Evolutionary conservation across 2,797 vertebrate genomes (phyloP), one percentile per base, ranked within the genome.

Genomic region (Decapterus maruadsi): DNA sequence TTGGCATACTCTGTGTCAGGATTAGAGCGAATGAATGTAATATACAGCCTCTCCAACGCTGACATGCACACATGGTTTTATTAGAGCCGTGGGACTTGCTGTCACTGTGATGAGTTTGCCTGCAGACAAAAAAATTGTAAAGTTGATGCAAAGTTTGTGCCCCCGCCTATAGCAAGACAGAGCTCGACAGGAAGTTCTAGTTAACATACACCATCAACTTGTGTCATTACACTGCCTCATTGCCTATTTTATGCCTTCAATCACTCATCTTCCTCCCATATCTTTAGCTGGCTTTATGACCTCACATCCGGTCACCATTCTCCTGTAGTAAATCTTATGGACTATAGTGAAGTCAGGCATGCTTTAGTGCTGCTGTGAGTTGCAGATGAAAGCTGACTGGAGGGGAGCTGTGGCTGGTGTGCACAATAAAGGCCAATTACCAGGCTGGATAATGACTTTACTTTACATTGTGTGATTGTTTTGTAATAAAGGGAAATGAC

Each of bases 51-150:
- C 68, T 75, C 68, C 14, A 26, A 73, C 11, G 31, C 72, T 74
- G 81, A 74, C 69, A 68, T 62, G 69, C 78, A 67, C 69, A 78
- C 67, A 66, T 36, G 64, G 66, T 83, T 90, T 91, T 79, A 87
- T 81, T 82, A 61, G 62, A 88, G 79, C 78, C 8, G 65, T 65
- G 82, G 83, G 75, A 79, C 61, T 58, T 56, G 57, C 81, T 81
- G 86, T 87, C 75, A 80, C 51, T 0, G 51, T 74, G 80, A 85
- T 81, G 70, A 80, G 63, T 83, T 75, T 82, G 66, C 62, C 72
- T 0, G 1, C 60, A 36, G 13, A 20, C 10, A 26, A 26, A 20
- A 51, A 55, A 54, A 54, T 8, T 4, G 6, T 55, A 4, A 48
- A 60, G 50, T 34, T 56, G 26, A 53, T 12, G 12, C 19, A 54